Conservation (phyloP, 2,797 vertebrate species). For the Intellagama lesueurii region DNA sequence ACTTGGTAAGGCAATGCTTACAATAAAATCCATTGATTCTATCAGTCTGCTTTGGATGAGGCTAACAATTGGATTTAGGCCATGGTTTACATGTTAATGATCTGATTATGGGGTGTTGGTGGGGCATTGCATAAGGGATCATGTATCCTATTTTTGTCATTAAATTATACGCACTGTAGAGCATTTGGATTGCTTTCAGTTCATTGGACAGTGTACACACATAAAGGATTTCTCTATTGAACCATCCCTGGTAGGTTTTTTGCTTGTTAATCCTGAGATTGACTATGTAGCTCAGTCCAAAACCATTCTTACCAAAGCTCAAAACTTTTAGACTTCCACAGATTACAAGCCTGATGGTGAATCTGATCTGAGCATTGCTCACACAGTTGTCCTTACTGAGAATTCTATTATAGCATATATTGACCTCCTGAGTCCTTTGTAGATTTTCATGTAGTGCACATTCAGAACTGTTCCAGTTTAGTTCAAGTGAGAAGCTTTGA, state of each 20-base stretch:
- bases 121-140: not conserved
- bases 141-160: not conserved
- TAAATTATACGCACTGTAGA: not conserved
- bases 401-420: not conserved
- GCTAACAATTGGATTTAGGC: no score
- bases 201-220: not conserved
- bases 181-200: not conserved
- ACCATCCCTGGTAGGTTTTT: not conserved
- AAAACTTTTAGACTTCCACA: not conserved
- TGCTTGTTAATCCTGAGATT: not conserved
- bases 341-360: not conserved
- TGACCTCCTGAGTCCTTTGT: not conserved
- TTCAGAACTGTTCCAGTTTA: not conserved
- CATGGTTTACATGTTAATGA: not conserved
- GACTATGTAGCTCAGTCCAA: not conserved
- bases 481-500: conserved; percentile 22
- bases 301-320: not conserved
- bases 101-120: not conserved
- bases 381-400: not conserved
- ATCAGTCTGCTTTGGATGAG: no score
- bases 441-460: not conserved
- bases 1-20: no score
- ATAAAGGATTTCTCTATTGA: not conserved
- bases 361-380: not conserved
- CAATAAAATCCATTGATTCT: no score